Base-by-base conservation (phyloP, 2,888 invertebrate genomes). In the Pandemis cinnamomeana region DNA sequence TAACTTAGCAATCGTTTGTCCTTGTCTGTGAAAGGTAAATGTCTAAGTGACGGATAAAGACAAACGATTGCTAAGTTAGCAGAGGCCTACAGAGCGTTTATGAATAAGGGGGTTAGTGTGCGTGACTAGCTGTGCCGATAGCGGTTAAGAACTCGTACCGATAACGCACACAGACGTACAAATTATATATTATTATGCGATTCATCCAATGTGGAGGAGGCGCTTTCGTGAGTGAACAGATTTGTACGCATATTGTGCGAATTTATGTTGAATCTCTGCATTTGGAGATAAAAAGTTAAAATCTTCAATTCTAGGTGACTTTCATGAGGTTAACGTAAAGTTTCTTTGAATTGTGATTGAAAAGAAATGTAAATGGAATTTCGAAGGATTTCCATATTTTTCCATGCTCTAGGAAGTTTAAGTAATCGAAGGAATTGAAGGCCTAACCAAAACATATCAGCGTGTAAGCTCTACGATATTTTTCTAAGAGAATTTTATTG, bases 401-500 rank as follows among this genome's bases (percentile, higher is more conserved):
- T 20, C 20, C 20, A 27, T 41, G 15, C 41, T 36, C 27, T 41
- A 15, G 51, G 41, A 61, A 15, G 7, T 27, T 62, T 20, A 62
- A 68, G 27, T 48, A 13, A 63, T 55, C 2, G 13, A 42, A 42
- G 15, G 58, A 55, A 68, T 67, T 68, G 44, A 68, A 55, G 42
- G 64, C 69, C 64, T 64, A 41, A 68, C 44, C 7, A 62, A 69
- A 62, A 70, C 70, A 60, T 72, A 51, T 63, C 63, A 69, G n/a
- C 48, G 20, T 58, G 36, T 51, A 51, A 15, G 44, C 2, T 5
- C 6, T 46, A 51, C 55, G 46, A 66, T 70, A 73, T 63, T 71
- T 74, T 74, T 74, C 66, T 74, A 74, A 62, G 20, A 41, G 36
- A 67, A 71, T 71, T 67, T 71, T 67, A 46, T 51, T 42, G n/a